Base-by-base conservation (phyloP, 37 sponge, comb jelly and placozoan genomes). In the Halichondria panicea region DNA sequence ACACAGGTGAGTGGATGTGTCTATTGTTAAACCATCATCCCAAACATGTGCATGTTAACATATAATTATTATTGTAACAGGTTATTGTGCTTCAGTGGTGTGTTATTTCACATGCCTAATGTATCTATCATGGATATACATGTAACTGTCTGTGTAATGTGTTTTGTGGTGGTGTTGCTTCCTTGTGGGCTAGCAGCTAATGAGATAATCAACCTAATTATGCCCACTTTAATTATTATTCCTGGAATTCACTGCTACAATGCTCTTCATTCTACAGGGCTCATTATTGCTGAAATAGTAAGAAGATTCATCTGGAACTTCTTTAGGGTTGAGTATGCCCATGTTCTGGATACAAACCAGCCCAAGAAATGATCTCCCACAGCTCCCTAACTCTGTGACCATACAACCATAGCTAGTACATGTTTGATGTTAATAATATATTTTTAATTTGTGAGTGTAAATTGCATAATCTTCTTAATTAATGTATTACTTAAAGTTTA, bases 271-370 rank as follows among this genome's bases (percentile, higher is more conserved):
- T 48, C 52, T 15, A 11, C 42, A 72, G 66, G 57, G 24, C 76
- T 93, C 37, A 64, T 81, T 6, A 37, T 78, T 1, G 79, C 65
- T 13, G 94, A 93, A 45, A 80, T 93, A 21, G 41, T 79, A 36
- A 64, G 99, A 21, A 71, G 99, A 38, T 90, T 90, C 68, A 71
- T 98, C 33, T 98, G 99, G 99, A 98, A 98, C 74, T 98, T 98
- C 68, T 92, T 98, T 58, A 77, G 99, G 50, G 69, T 98, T 55
- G 99, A 98, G 72, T 90, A 57, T 76, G 93, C 93, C 43, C 91
- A 97, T 43, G 66, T 77, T n/a, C n/a, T n/a, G n/a, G n/a, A n/a
- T n/a, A n/a, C n/a, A n/a, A n/a, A n/a, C n/a, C n/a, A n/a, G n/a
- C n/a, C n/a, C n/a, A n/a, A n/a, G n/a, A n/a, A n/a, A n/a, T n/a